Percentiles rank a stretch among this genome's conserved stretches.
Conservation (phyloP, 2,888 invertebrate genomes). For the Parnassius glacialis region DNA sequence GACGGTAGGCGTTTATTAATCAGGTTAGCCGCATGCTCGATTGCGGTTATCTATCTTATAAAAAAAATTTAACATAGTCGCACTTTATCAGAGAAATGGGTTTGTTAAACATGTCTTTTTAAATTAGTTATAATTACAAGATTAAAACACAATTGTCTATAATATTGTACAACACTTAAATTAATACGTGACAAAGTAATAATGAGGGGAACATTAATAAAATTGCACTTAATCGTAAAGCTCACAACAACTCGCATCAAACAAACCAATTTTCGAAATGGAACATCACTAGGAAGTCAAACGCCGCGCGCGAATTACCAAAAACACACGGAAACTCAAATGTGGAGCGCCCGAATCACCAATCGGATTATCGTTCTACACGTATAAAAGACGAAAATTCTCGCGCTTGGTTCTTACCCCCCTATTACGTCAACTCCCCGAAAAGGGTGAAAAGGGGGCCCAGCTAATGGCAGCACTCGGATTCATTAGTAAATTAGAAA, state of each 20-base stretch:
- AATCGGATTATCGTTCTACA: constrained; percentile 79
- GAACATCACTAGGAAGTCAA: constrained; percentile 49
- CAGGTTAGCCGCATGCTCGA: no score
- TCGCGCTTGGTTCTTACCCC: constrained; percentile 69
- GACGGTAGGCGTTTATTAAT: no score
- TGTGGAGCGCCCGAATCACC: constrained; percentile 74
- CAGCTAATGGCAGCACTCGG: constrained; percentile 77
- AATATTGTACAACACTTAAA: not conserved
- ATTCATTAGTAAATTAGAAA: constrained; percentile 82
- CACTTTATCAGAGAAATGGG: no score
- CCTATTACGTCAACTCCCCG: constrained; percentile 45
- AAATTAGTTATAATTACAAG: no score
- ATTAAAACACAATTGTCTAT: not conserved
- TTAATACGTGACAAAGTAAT: constrained; percentile 11
- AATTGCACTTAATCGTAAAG: constrained; percentile 20
- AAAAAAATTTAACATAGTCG: no score
- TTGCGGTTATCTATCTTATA: no score
- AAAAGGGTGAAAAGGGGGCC: constrained; percentile 37
- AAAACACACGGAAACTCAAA: constrained; percentile 73
- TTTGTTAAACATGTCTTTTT: no score
- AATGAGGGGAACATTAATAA: constrained; percentile 17
- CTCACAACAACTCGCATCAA: constrained; percentile 31
- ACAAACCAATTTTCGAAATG: constrained; percentile 49
- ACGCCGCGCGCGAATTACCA: constrained; percentile 54
- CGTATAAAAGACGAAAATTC: constrained; percentile 80